These are phyloP conservation scores for Labrus mixtus DNA, from an alignment of 2,113 vertebrate species.

Conservation along the genomic window DNA sequence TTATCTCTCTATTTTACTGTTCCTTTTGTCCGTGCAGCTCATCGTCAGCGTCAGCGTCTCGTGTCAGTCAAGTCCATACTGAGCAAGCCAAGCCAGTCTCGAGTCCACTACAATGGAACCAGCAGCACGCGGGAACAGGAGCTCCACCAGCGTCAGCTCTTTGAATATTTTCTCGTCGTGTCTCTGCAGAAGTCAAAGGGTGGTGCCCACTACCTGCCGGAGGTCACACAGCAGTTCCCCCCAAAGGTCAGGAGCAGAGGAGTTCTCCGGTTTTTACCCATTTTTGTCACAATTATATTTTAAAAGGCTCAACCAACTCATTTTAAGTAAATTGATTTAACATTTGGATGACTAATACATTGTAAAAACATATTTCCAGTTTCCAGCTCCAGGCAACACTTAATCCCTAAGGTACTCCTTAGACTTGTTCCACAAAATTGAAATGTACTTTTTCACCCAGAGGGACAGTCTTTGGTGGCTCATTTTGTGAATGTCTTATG, in stretches of 20 bases:
- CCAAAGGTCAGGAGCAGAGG: conserved; percentile 82
- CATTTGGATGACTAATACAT: no score
- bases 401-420: no score
- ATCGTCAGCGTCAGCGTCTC: conserved; percentile 89
- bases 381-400: no score
- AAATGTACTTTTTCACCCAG: no score
- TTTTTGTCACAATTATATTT: no score
- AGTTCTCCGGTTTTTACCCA: background rate
- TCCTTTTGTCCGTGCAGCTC: conserved; percentile 73
- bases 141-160: conserved; percentile 88
- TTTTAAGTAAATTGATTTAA: background rate
- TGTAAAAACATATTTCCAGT: no score
- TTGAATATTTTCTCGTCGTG: conserved; percentile 93
- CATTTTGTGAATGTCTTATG: no score
- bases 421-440: no score
- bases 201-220: conserved; percentile 85
- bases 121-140: conserved; percentile 79
- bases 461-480: no score
- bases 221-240: conserved; percentile 93
- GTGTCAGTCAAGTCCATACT: conserved; percentile 88
- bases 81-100: conserved; percentile 82
- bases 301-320: background rate
- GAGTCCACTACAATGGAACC: conserved; percentile 30
- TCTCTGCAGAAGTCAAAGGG: conserved; percentile 89
- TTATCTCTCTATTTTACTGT: background rate